These are phyloP conservation scores for Hormiphora californensis DNA, from an alignment of 37 sponge, comb jelly and placozoan species.

Conservation along the genomic window DNA sequence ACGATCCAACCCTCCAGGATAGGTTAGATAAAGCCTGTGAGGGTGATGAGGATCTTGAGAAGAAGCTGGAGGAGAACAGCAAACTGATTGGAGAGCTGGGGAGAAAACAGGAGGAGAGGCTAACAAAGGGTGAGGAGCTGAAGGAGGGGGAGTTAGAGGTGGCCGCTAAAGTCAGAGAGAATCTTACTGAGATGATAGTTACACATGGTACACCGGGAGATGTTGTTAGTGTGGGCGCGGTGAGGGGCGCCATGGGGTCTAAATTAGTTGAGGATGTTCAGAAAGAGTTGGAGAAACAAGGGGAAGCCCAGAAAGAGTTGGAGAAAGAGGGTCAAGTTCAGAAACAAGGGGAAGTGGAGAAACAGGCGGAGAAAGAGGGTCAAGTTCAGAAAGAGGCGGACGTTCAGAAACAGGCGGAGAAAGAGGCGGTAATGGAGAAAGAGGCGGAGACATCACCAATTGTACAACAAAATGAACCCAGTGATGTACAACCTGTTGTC, in stretches of 20 bases:
- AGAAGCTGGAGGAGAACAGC: neutral
- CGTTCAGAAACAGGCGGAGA: too few species aligned
- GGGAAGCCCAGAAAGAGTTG: neutral
- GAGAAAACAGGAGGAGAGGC: neutral
- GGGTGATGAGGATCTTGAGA: neutral
- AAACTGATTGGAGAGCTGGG: neutral
- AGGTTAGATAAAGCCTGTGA: constrained; percentile 10
- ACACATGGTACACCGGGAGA: neutral
- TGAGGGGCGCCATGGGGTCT: neutral
- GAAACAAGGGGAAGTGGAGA: neutral
- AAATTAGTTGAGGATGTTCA: neutral
- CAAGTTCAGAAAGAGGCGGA: neutral
- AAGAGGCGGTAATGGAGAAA: too few species aligned
- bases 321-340: neutral
- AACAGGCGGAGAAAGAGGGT: neutral
- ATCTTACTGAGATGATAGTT: constrained; percentile 26
- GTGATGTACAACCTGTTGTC: too few species aligned
- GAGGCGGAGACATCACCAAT: too few species aligned
- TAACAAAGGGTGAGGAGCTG: neutral
- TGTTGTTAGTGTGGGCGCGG: neutral
- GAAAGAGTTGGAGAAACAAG: neutral
- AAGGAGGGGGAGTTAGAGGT: neutral
- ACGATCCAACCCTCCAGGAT: constrained; percentile 25
- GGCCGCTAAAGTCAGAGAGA: constrained; percentile 2
- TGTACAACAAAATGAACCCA: too few species aligned